Base-by-base conservation (phyloP, 2,888 invertebrate species). In the Oligia fasciuncula region DNA sequence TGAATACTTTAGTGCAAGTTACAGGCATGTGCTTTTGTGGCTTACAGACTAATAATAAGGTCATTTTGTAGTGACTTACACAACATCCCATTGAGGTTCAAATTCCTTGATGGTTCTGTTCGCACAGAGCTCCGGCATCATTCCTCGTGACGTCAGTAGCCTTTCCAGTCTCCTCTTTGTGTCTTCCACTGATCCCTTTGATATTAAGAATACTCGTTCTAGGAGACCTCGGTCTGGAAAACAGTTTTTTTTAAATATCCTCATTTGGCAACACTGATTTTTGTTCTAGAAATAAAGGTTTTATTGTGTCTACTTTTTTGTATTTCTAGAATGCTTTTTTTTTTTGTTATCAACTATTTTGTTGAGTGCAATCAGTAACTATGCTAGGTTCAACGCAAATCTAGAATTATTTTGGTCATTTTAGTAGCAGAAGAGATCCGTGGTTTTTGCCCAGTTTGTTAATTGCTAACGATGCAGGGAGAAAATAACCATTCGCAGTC, bases 81-180 rank as follows among this genome's bases (percentile, higher is more conserved):
- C 89, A 57, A 86, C 87, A 54, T 94, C 90, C 87, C 89, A 92
- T 23, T 91, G 86, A 4, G 87, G 67, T 60, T 92, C 90, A 76
- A 96, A 96, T 81, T 96, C 96, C 8, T 94, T 89, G 1, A 94
- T 75, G 2, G 88, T 91, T 70, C 93, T 92, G 68, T 95, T 91
- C n/a, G 93, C 79, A 46, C 92, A 92, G 0, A 96, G 62, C 66
- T 96, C 96, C 0, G 95, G 94, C 93, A 96, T 94, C 93, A 96
- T 91, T 1, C 93, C 94, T 78, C 96, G 91, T 40, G 93, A 91
- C 0, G 96, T 96, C 60, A 95, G 87, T 60, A 95, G 80, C 68
- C 93, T 93, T 63, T 96, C 96, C 1, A 96, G 77, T 77, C 93
- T 94, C 19, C 74, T 93, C 85, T 96, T 96, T 0, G 95, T 93